These are phyloP conservation scores for Dryoscopus gambensis DNA, from an alignment of 2,113 vertebrate genomes.

Conservation along the genomic window DNA sequence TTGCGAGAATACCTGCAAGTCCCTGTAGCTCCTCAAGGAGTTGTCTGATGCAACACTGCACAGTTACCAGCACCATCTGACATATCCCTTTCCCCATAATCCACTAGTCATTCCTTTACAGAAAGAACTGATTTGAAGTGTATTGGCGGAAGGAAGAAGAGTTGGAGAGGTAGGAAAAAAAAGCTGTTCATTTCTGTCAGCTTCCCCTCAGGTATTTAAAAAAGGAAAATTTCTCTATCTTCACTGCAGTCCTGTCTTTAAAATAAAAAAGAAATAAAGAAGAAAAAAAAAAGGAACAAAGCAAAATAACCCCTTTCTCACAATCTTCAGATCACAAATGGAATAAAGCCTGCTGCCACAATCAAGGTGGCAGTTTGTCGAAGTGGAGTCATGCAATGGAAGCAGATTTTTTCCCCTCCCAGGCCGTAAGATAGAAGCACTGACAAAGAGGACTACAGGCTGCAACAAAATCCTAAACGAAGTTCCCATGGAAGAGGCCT, in stretches of 20 bases:
- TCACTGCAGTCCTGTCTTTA: constrained; percentile 35
- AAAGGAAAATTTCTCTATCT: constrained; percentile 48
- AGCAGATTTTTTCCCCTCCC: background rate
- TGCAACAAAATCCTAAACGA: background rate
- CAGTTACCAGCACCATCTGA: constrained; percentile 31
- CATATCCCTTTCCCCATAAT: constrained; percentile 29
- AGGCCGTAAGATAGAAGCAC: background rate
- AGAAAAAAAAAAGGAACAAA: background rate
- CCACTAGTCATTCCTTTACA: constrained; percentile 28
- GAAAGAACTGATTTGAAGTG: constrained; percentile 9
- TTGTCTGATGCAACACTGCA: constrained; percentile 32
- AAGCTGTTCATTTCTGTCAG: constrained; percentile 21
- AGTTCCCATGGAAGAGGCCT: background rate
- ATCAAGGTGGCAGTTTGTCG: background rate
- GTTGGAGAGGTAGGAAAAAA: background rate
- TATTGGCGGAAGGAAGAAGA: constrained; percentile 1
- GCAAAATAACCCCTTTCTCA: constrained; percentile 2
- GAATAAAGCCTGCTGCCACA: background rate
- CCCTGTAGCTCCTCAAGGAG: constrained; percentile 32
- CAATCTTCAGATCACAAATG: background rate
- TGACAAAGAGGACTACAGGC: background rate
- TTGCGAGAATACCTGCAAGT: constrained; percentile 40
- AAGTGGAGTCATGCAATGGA: background rate
- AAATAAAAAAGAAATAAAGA: background rate
- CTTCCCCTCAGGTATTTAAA: constrained; percentile 38